Base-by-base conservation (phyloP, 2,113 vertebrate genomes). In the Chitala chitala region DNA sequence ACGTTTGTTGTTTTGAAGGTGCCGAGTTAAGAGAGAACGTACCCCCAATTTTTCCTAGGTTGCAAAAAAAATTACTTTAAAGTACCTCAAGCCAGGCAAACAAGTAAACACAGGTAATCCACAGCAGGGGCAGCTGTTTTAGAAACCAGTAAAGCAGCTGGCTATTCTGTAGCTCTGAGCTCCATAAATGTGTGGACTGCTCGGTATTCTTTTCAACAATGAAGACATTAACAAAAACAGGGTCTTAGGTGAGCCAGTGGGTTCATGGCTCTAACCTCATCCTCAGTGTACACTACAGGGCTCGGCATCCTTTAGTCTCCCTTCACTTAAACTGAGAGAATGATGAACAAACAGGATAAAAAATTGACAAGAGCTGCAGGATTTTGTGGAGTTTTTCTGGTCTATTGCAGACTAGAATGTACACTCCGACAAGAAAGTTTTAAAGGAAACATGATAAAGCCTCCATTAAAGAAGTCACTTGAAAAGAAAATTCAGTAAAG, bases 1-100 rank as follows among this genome's bases (percentile, higher is more conserved):
- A n/a, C n/a, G n/a, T n/a, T n/a, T n/a, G n/a, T n/a, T n/a, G n/a
- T 66, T 66, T 66, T 40, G 26, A 66, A 66, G 44, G 64, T 66
- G 22, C 9, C 38, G 24, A 20, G 44, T 44, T 46, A 66, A 33
- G 44, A n/a, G n/a, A 29, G 40, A 33, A 66, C 22, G 22, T 66
- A 24, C 40, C 22, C 29, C 31, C 59, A 6, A 20, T 63, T 36
- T 66, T n/a, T 42, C 8, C 20, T 66, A 24, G 26, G 24, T 66
- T 44, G 20, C 22, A 66, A 22, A 40, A 24, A 22, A 42, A 44
- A 22, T 22, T 66, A 40, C n/a, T 40, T 10, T 46, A 42, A n/a
- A 44, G 40, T 38, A 66, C 38, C 40, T 66, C 44, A 24, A 66
- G 40, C 22, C 64, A 24, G n/a, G 12, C 38, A 66, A 66, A 26